These are phyloP conservation scores for Platycnemis pennipes DNA, from an alignment of 2,888 invertebrate species.

Conservation along the genomic window DNA sequence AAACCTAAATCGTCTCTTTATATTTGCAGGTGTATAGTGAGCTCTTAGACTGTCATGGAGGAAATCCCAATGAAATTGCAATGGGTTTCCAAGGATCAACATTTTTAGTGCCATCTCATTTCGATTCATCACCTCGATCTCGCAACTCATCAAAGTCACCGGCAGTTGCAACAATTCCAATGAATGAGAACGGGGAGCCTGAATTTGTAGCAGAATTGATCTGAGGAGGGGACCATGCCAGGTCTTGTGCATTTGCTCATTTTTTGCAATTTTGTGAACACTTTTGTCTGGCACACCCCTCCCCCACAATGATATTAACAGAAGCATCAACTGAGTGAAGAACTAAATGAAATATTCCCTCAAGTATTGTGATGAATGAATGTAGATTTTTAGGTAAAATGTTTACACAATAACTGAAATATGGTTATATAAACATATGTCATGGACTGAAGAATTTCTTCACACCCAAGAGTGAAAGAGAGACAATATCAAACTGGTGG, in stretches of 20 bases:
- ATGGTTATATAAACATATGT: no score
- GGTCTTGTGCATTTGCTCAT: constrained; percentile 55
- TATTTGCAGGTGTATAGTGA: constrained; percentile 79
- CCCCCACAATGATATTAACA: constrained; percentile 3
- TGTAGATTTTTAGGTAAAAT: constrained; percentile 28
- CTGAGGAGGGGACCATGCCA: constrained; percentile 76
- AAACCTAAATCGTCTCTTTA: not conserved
- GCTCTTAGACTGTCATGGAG: constrained; percentile 60
- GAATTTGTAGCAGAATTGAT: constrained; percentile 84
- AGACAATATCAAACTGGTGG: constrained; percentile 24
- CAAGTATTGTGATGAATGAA: constrained; percentile 60
- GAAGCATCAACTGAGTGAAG: constrained; percentile 25
- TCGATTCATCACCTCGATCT: constrained; percentile 75
- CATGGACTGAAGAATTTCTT: constrained; percentile 41
- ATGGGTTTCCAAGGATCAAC: constrained; percentile 83
- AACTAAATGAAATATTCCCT: not conserved
- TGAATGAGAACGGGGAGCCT: constrained; percentile 82
- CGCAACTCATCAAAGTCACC: constrained; percentile 76
- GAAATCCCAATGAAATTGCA: constrained; percentile 79
- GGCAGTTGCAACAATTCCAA: constrained; percentile 76
- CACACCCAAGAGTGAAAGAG: not conserved
- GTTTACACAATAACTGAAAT: constrained; percentile 14
- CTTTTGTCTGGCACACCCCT: not conserved
- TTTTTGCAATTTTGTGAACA: constrained; percentile 41
- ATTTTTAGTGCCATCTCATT: constrained; percentile 82